phyloP scores from a whole-genome alignment of 2,113 vertebrate genomes.

The Porphyrio hochstetteri region DNA sequence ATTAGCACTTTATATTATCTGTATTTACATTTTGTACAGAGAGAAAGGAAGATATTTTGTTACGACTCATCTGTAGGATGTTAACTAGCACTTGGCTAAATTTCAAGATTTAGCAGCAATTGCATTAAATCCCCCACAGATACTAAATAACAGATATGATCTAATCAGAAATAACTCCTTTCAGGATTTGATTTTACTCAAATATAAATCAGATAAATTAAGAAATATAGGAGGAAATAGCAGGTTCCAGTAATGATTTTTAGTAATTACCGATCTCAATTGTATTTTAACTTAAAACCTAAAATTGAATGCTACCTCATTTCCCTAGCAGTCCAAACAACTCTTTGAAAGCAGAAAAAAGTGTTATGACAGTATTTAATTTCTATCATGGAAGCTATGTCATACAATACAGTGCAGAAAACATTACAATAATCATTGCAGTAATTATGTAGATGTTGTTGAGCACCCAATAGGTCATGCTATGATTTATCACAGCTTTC shows the following conservation, averaged over 20 bases:
- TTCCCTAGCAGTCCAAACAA: slow-evolving; percentile 16
- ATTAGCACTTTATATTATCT: neutral
- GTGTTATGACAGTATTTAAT: neutral
- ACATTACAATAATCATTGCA: neutral
- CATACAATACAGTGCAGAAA: neutral
- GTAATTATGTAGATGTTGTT: neutral
- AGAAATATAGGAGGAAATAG: slow-evolving; percentile 34
- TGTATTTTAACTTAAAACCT: slow-evolving; percentile 46
- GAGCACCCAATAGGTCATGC: neutral
- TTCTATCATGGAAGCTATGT: neutral
- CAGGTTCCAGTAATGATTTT: slow-evolving; percentile 28
- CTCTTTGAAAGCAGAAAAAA: slow-evolving; percentile 15
- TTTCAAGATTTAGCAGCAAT: slow-evolving; percentile 47
- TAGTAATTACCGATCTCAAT: neutral
- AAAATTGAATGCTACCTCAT: slow-evolving; percentile 48
- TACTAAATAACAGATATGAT: slow-evolving; percentile 45
- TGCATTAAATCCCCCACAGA: slow-evolving; percentile 20
- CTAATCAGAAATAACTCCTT: slow-evolving; percentile 49
- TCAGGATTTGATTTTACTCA: slow-evolving; percentile 38
- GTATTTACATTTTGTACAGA: neutral
- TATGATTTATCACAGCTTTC: neutral
- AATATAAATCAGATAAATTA: slow-evolving; percentile 46
- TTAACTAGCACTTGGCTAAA: slow-evolving; percentile 27
- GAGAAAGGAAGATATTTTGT: neutral
- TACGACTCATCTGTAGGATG: neutral